These are phyloP conservation scores for Sciurus carolinensis DNA, from an alignment of 2,797 vertebrate species.

Conservation along the genomic window DNA sequence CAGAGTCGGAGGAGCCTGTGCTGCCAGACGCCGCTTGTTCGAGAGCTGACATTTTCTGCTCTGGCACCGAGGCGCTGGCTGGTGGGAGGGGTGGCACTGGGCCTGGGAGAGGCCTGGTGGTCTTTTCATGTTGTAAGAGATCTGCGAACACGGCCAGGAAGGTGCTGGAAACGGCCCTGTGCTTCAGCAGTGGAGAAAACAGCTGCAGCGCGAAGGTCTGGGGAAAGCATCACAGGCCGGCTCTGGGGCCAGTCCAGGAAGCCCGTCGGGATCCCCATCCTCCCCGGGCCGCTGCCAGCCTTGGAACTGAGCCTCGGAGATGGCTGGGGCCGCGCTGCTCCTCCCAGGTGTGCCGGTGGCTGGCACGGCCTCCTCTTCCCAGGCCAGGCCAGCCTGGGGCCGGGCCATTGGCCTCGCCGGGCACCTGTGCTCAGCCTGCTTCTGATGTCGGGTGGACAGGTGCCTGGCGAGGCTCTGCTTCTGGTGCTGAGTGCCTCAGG, in stretches of 20 bases:
- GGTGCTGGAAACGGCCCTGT: background rate
- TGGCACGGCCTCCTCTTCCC: background rate
- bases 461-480: background rate
- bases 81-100: background rate
- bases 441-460: background rate
- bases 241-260: background rate
- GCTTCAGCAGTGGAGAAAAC: background rate
- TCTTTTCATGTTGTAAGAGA: background rate
- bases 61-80: slow-evolving; percentile 49
- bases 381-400: background rate
- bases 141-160: background rate
- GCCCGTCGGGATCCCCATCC: accelerated
- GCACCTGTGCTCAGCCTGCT: accelerated
- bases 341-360: slow-evolving; percentile 45
- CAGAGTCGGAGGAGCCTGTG: accelerated
- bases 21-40: background rate
- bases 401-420: background rate
- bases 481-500: accelerated
- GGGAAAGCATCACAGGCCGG: background rate
- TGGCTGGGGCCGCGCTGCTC: background rate
- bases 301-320: background rate
- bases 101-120: slow-evolving; percentile 41
- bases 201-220: accelerated
- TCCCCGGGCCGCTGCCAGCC: background rate
- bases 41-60: background rate